phyloP scores from a whole-genome alignment of 1,140 invertebrate species.

The Pseudomyrmex pallidus region DNA sequence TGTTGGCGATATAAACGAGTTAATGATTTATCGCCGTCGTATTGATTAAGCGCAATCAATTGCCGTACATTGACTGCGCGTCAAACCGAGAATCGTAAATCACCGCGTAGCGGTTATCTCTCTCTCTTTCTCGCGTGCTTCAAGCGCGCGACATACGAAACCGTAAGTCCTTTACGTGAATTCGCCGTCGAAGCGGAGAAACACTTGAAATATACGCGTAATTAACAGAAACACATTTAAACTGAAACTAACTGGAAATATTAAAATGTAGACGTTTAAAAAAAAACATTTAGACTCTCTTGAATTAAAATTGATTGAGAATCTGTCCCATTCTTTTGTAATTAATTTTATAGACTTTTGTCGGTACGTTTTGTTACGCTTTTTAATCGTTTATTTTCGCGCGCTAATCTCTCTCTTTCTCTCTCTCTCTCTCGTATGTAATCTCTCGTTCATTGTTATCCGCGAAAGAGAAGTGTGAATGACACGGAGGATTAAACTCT shows the following conservation, averaged over 20 bases:
- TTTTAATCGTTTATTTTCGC: not conserved
- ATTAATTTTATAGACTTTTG: not conserved
- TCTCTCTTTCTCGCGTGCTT: not conserved
- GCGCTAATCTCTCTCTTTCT: too few species aligned
- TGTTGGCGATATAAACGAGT: slow-evolving; percentile 58
- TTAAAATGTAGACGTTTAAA: not conserved
- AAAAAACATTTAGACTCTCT: not conserved
- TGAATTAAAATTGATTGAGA: not conserved
- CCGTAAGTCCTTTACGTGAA: not conserved
- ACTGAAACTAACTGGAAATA: not conserved
- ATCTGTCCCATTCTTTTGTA: not conserved
- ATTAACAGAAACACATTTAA: not conserved
- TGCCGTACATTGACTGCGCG: not conserved
- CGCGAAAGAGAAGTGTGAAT: slow-evolving; percentile 18
- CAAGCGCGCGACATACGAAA: slow-evolving; percentile 32
- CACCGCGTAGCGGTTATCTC: slow-evolving; percentile 40
- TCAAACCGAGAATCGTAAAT: slow-evolving; percentile 50
- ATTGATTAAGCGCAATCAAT: slow-evolving; percentile 29
- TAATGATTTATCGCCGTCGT: slow-evolving; percentile 62
- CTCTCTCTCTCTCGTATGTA: not conserved
- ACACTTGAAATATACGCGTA: not conserved
- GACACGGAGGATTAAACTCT: slow-evolving; percentile 7
- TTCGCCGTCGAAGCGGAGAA: not conserved
- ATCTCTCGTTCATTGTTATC: not conserved
- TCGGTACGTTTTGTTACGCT: too few species aligned